Base-by-base conservation (phyloP, 2,888 invertebrate genomes). In the Drosophila ustulata region DNA sequence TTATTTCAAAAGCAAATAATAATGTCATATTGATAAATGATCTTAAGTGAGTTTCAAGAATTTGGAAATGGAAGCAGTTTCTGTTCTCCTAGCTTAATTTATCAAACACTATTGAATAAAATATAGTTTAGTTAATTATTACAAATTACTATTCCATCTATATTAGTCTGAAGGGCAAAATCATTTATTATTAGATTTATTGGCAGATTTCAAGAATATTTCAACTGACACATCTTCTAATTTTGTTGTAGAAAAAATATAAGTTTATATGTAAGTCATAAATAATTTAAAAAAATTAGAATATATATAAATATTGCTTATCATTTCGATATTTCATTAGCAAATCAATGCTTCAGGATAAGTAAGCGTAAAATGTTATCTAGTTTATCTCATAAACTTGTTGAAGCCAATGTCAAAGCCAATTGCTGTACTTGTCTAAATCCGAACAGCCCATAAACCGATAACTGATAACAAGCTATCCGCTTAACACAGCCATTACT, bases 391-490 rank as follows among this genome's bases (percentile, higher is more conserved):
- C 11, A 67, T 58, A 57, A 63, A 62, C 56, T 52, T 55, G 58
- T 25, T 56, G 11, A 55, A 5, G 11, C 39, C 34, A 46, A n/a
- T 41, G 39, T 41, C 67, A 37, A 43, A 32, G 50, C 32, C 47
- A 61, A 26, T 56, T 52, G 11, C 23, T 6, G 3, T 3, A 32
- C 26, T 66, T 59, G 49, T 34, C 26, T 45, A 61, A 65, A 58
- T 58, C 61, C 52, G 13, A 8, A 43, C 41, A 28, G 46, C 1
- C n/a, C 11, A 55, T 45, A 50, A 66, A 18, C 47, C 55, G 55
- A 30, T 49, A 26, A 55, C 75, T 62, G 75, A 75, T 75, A 75
- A 67, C 45, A 28, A 45, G 18, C 11, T 32, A 32, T 46, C 6
- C 55, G 41, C 13, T 7, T 25, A 64, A n/a, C 49, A 28, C 7